A percentile compares a stretch with the other conserved stretches of the same genome.
phyloP scores from a whole-genome alignment of 1,140 invertebrate genomes.

The Epicauta chinensis region DNA sequence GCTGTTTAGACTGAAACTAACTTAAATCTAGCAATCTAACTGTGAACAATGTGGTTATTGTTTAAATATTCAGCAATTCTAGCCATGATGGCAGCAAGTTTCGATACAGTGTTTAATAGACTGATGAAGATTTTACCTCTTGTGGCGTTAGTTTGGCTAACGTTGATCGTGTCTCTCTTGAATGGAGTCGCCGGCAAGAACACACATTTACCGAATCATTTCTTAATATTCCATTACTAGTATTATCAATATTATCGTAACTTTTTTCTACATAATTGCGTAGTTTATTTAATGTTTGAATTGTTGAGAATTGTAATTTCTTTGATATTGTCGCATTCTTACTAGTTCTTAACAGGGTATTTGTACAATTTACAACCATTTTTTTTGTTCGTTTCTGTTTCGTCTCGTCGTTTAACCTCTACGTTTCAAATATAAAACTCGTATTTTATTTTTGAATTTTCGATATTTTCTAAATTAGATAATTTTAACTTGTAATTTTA shows the following conservation, averaged over 20 bases:
- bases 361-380: constrained; percentile 24
- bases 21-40: background rate
- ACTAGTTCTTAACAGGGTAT: constrained; percentile 20
- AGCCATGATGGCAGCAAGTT: too few species aligned
- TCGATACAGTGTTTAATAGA: too few species aligned
- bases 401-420: too few species aligned
- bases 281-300: constrained; percentile 1
- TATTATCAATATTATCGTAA: background rate
- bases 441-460: too few species aligned
- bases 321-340: constrained; percentile 22
- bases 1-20: constrained; percentile 2
- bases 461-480: too few species aligned
- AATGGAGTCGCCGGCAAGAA: constrained; percentile 25
- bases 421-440: too few species aligned
- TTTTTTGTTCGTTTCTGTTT: constrained; percentile 7
- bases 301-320: constrained; percentile 16
- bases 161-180: constrained; percentile 24
- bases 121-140: constrained; percentile 30
- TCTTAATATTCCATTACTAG: background rate
- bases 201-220: constrained; percentile 13
- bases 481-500: too few species aligned
- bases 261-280: constrained; percentile 15
- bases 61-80: background rate
- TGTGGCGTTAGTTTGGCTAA: constrained; percentile 36
- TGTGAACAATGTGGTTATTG: background rate